Evolutionary conservation across 2,113 vertebrate species (phyloP).

Genomic region (Mesitornis unicolor): DNA sequence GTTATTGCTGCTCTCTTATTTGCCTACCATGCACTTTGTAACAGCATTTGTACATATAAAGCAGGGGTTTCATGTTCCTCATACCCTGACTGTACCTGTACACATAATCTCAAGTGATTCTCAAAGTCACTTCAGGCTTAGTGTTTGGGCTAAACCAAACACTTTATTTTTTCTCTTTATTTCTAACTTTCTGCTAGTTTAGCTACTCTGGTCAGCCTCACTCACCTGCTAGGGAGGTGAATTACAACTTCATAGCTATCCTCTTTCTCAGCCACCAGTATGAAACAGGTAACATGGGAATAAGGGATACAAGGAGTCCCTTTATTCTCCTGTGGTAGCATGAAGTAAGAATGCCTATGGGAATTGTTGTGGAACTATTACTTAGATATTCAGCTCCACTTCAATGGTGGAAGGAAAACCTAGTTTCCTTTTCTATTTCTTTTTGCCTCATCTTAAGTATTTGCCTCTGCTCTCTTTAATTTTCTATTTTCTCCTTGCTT

Average conservation of each 20-base stretch:
- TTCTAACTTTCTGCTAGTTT: neutral
- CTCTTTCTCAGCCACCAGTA: neutral
- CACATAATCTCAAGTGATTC: too few relatives aligned
- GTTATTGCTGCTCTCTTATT: neutral
- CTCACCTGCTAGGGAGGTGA: neutral
- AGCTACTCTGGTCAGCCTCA: neutral
- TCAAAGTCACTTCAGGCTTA: neutral
- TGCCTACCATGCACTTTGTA: neutral
- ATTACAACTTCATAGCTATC: neutral
- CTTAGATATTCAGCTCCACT: neutral
- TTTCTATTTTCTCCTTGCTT: neutral
- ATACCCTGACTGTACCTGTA: neutral
- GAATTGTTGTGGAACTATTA: neutral
- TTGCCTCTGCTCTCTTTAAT: neutral
- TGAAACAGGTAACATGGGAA: neutral
- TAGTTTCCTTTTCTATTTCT: neutral
- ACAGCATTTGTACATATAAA: neutral
- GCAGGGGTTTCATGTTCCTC: neutral
- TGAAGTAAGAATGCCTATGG: neutral
- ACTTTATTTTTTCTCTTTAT: neutral
- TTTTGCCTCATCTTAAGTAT: neutral
- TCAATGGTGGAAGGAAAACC: neutral
- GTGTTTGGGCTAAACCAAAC: neutral
- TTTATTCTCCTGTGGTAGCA: neutral
- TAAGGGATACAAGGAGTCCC: neutral